A percentile compares a stretch with the other conserved stretches of the same genome.
These are phyloP conservation scores for Pseudotriccus pelzelni DNA, from an alignment of 2,797 vertebrate species.

Conservation along the genomic window DNA sequence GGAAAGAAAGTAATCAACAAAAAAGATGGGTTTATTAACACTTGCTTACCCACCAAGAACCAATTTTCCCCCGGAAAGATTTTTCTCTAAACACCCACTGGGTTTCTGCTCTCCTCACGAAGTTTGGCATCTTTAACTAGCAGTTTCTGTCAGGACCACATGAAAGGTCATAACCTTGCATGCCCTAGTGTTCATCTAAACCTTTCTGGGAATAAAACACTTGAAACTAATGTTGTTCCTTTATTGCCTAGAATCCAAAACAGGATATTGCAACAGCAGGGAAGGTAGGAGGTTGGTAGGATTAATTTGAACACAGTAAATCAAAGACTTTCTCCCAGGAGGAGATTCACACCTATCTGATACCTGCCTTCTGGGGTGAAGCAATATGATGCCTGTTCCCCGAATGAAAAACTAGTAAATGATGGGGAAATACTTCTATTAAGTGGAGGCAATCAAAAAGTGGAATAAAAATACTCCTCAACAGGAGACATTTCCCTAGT, in stretches of 20 bases:
- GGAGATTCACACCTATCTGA: not conserved
- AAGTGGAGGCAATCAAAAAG: not conserved
- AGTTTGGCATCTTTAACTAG: not conserved
- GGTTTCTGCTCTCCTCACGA: not conserved
- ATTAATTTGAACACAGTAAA: constrained; percentile 7
- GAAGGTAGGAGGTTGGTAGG: not conserved
- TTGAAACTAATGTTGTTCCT: constrained; percentile 1
- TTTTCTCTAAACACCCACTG: not conserved
- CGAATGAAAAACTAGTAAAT: not conserved
- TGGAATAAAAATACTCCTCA: not conserved
- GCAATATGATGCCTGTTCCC: not conserved
- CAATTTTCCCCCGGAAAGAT: constrained; percentile 3
- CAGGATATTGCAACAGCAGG: constrained; percentile 39
- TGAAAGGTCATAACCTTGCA: not conserved
- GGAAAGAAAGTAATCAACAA: not conserved
- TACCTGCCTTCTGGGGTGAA: not conserved
- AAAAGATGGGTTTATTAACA: constrained; percentile 20
- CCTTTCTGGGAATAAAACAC: constrained; percentile 3
- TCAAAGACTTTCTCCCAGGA: constrained; percentile 4
- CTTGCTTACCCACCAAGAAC: constrained; percentile 16
- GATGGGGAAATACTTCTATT: not conserved
- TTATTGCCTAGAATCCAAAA: constrained; percentile 23
- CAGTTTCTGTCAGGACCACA: not conserved
- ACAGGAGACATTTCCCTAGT: not conserved
- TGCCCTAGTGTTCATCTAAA: not conserved